Conservation (phyloP, 2,797 vertebrate genomes). For the Pygocentrus nattereri region DNA sequence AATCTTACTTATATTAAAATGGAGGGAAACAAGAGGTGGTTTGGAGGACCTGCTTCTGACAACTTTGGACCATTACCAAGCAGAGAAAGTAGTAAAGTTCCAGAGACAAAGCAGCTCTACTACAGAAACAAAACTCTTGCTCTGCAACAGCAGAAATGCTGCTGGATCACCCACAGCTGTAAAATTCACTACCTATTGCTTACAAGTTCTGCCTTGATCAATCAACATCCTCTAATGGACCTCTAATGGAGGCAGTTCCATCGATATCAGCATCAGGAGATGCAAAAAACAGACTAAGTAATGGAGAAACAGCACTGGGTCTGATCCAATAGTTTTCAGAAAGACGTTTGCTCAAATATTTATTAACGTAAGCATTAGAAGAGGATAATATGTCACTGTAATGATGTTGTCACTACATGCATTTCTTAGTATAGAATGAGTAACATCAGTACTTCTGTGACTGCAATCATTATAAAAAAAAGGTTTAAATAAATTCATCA, state of each 20-base stretch:
- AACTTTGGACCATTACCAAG: neutral
- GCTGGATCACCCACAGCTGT: neutral
- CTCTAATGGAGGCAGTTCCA: neutral
- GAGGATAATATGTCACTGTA: no score
- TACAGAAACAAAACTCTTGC: neutral
- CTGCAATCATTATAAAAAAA: no score
- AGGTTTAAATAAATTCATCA: no score
- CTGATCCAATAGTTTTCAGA: neutral
- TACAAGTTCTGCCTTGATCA: neutral
- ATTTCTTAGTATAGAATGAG: no score
- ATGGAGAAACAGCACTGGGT: neutral
- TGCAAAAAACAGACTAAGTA: conserved; percentile 17
- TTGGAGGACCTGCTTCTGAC: no score
- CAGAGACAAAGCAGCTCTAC: neutral
- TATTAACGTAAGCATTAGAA: neutral
- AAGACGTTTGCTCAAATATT: neutral
- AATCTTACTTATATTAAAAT: no score
- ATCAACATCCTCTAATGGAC: conserved; percentile 24
- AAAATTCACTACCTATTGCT: conserved; percentile 12
- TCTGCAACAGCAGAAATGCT: neutral
- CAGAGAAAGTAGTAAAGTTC: neutral
- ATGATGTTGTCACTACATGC: no score
- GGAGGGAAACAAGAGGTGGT: neutral
- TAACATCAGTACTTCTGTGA: no score
- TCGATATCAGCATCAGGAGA: conserved; percentile 11